Evolutionary conservation across 2,888 invertebrate genomes (phyloP).

Genomic region (Drosophila aldrichi): DNA sequence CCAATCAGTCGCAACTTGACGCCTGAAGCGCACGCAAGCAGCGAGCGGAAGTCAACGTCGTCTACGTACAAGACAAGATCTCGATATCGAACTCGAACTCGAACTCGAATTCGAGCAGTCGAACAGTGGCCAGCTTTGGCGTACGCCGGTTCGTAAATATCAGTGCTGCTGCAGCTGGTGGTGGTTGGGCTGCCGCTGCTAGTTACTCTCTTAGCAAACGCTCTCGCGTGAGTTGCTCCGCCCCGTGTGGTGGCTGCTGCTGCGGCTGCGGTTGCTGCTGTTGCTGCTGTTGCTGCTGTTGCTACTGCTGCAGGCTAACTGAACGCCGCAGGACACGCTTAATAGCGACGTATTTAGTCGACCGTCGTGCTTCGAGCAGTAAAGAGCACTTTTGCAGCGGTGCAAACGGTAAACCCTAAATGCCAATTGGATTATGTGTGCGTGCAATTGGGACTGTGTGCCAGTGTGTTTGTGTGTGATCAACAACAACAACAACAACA

Average conservation of each 20-base stretch:
- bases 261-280: constrained; percentile 12
- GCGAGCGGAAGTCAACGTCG: constrained; percentile 57
- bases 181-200: constrained; percentile 8
- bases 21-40: constrained; percentile 78
- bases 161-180: constrained; percentile 15
- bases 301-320: constrained; percentile 80
- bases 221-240: constrained; percentile 70
- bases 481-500: constrained; percentile 21
- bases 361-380: constrained; percentile 80
- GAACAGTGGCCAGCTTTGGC: constrained; percentile 31
- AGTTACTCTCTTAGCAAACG: constrained; percentile 29
- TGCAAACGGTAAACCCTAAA: constrained; percentile 45
- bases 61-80: constrained; percentile 19
- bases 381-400: constrained; percentile 53
- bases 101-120: constrained; percentile 18
- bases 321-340: constrained; percentile 82
- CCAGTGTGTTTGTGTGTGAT: neutral
- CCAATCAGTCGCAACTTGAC: constrained; percentile 71
- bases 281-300: neutral
- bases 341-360: constrained; percentile 65
- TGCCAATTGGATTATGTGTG: constrained; percentile 55
- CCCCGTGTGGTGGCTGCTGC: constrained; percentile 56
- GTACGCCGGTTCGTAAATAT: constrained; percentile 42
- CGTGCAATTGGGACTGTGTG: constrained; percentile 6
- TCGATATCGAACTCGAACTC: constrained; percentile 41